A percentile compares a stretch with the other conserved stretches of the same genome.
Conservation (phyloP, 2,797 vertebrate species). For the Allobates femoralis region DNA sequence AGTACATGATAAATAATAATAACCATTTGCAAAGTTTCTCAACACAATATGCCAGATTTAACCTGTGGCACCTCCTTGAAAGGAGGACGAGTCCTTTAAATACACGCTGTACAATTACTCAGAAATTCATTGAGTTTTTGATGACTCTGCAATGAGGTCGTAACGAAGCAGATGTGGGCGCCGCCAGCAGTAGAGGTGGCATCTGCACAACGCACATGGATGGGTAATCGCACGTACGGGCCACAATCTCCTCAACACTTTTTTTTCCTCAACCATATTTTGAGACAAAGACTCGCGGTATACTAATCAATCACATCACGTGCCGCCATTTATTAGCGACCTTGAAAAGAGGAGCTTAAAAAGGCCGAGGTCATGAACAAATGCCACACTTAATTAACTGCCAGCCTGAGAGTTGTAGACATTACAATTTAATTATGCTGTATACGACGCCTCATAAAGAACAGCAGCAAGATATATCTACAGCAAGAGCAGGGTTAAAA, state of each 20-base stretch:
- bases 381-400: constrained; percentile 52
- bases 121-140: not conserved
- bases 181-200: not conserved
- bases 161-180: constrained; percentile 36
- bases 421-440: constrained; percentile 3
- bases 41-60: not conserved
- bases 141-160: not conserved
- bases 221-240: constrained; percentile 21
- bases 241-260: constrained; percentile 4
- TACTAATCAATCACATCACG: constrained; percentile 49
- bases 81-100: not conserved
- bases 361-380: constrained; percentile 30
- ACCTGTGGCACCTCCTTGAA: not conserved
- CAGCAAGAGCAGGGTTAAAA: not conserved
- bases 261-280: not conserved
- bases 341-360: constrained; percentile 27
- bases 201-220: constrained; percentile 43
- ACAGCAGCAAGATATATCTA: not conserved
- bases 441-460: not conserved
- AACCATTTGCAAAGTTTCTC: not conserved
- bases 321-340: constrained; percentile 39
- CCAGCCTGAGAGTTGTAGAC: not conserved
- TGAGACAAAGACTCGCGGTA: constrained; percentile 28
- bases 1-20: not conserved
- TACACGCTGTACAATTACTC: not conserved